These are phyloP conservation scores for Triplophysa bombifrons DNA, from an alignment of 2,797 vertebrate genomes.

Conservation along the genomic window DNA sequence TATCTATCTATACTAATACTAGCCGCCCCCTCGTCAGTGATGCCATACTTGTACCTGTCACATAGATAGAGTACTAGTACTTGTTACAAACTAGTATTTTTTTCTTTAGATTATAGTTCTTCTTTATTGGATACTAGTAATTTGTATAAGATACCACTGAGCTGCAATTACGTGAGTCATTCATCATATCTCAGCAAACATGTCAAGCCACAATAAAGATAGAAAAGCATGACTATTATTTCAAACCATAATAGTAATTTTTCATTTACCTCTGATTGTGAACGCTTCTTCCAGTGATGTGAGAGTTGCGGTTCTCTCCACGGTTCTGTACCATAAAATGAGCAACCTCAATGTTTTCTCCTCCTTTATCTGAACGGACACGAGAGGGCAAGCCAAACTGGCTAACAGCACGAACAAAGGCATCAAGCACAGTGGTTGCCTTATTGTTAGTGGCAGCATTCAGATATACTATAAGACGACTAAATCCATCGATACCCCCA, in stretches of 20 bases:
- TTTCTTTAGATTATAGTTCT: too few species aligned
- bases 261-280: not conserved
- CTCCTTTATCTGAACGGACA: conserved; percentile 28
- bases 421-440: conserved; percentile 23
- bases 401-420: conserved; percentile 26
- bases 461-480: conserved; percentile 29
- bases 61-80: too few species aligned
- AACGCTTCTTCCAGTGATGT: conserved; percentile 39
- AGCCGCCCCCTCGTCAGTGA: too few species aligned
- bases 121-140: too few species aligned
- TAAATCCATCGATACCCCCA: conserved; percentile 36
- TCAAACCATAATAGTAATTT: conserved; percentile 14
- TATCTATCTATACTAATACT: too few species aligned
- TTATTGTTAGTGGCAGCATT: conserved; percentile 29
- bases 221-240: not conserved
- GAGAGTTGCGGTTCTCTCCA: conserved; percentile 21
- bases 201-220: conserved; percentile 11
- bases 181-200: not conserved
- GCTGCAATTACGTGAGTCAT: too few species aligned
- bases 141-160: too few species aligned
- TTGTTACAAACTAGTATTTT: too few species aligned
- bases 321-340: conserved; percentile 23
- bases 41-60: too few species aligned
- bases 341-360: conserved; percentile 41
- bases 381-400: conserved; percentile 29